phyloP scores from a whole-genome alignment of 1,140 invertebrate species.

The Mizuhopecten yessoensis region DNA sequence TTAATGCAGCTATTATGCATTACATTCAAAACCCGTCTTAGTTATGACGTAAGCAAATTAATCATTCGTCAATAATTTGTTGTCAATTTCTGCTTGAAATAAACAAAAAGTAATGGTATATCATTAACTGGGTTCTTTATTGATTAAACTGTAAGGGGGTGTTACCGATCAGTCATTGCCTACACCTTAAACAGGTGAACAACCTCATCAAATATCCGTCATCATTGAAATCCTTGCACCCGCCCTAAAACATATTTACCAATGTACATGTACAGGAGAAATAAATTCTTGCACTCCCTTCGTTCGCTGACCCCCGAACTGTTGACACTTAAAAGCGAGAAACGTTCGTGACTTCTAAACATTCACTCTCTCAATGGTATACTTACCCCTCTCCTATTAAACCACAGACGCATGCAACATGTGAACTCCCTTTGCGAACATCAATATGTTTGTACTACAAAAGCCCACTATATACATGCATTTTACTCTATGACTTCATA shows the following conservation, averaged over 20 bases:
- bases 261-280: neutral
- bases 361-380: neutral
- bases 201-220: neutral
- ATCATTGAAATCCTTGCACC: neutral
- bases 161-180: neutral
- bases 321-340: neutral
- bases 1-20: too few species aligned
- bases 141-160: too few species aligned
- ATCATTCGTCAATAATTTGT: neutral
- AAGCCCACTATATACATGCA: neutral
- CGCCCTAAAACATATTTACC: too few species aligned
- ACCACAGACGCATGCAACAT: neutral
- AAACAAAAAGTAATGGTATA: too few species aligned
- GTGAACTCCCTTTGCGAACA: neutral
- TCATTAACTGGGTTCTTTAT: too few species aligned
- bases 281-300: neutral
- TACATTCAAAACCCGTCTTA: neutral
- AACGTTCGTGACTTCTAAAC: neutral
- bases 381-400: neutral
- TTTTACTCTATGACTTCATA: neutral
- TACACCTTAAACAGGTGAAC: neutral
- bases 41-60: neutral
- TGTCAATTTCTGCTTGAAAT: too few species aligned
- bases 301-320: neutral
- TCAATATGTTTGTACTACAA: neutral